A percentile compares a stretch with the other conserved stretches of the same genome.
Conservation (phyloP, 2,888 invertebrate species). For the Brachylomia viminalis region DNA sequence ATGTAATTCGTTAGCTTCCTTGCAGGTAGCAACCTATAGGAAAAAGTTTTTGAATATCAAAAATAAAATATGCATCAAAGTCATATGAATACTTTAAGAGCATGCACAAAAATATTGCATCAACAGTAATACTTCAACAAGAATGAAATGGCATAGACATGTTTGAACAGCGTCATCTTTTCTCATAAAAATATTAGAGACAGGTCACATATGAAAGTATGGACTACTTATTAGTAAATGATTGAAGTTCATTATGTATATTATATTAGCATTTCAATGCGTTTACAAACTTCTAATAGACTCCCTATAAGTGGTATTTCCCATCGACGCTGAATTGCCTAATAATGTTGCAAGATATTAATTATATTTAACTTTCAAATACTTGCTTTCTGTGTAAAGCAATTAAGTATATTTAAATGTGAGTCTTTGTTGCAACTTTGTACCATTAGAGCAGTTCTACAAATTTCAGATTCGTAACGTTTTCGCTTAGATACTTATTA, state of each 20-base stretch:
- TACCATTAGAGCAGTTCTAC: constrained; percentile 64
- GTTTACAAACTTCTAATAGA: constrained; percentile 48
- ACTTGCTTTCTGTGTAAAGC: constrained; percentile 36
- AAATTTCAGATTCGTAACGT: constrained; percentile 47
- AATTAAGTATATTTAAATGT: constrained; percentile 54
- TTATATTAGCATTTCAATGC: constrained; percentile 52
- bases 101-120: constrained; percentile 82
- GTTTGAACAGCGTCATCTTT: constrained; percentile 43
- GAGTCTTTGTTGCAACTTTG: constrained; percentile 68
- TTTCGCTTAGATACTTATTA: constrained; percentile 52
- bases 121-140: constrained; percentile 72
- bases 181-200: constrained; percentile 67
- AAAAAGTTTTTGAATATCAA: constrained; percentile 89
- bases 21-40: constrained; percentile 84
- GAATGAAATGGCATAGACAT: constrained; percentile 70
- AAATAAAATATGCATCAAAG: constrained; percentile 86
- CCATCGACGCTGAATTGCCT: constrained; percentile 29
- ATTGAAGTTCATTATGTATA: constrained; percentile 36
- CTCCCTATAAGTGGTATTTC: constrained; percentile 39
- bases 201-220: constrained; percentile 59
- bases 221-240: constrained; percentile 48
- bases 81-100: constrained; percentile 77
- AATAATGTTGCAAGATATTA: constrained; percentile 40
- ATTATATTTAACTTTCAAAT: constrained; percentile 30
- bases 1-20: constrained; percentile 82